Conservation (phyloP, 1,140 invertebrate species). For the Wiebesia pumilae region DNA sequence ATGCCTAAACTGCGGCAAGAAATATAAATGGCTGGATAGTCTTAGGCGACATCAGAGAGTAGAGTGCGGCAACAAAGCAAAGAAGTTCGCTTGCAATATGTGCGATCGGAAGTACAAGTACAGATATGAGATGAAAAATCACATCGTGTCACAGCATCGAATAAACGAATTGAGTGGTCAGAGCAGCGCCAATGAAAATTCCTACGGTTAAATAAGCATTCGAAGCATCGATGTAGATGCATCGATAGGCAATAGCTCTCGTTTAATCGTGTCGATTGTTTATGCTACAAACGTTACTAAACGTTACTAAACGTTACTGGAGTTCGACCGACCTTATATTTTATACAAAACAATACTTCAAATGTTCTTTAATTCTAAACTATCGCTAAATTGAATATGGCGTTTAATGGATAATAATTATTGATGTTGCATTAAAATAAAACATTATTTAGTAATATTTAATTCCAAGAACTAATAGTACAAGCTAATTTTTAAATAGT, state of each 20-base stretch:
- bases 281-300: no score
- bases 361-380: no score
- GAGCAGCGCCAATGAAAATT: neutral
- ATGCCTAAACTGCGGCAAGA: slow-evolving; percentile 68
- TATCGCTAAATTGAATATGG: no score
- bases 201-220: neutral
- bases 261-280: no score
- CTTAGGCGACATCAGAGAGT: slow-evolving; percentile 75
- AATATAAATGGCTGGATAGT: slow-evolving; percentile 75
- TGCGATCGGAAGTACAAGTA: slow-evolving; percentile 70
- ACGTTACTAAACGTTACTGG: no score
- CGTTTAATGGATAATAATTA: no score
- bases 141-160: slow-evolving; percentile 61
- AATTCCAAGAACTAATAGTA: neutral
- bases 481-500: neutral
- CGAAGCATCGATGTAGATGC: neutral
- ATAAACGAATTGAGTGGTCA: neutral
- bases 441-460: neutral
- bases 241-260: no score
- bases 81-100: slow-evolving; percentile 63
- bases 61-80: slow-evolving; percentile 76
- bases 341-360: no score
- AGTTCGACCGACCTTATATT: no score
- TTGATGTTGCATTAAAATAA: no score
- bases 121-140: slow-evolving; percentile 69